phyloP scores from a whole-genome alignment of 2,113 vertebrate genomes.

The Oryzias javanicus region DNA sequence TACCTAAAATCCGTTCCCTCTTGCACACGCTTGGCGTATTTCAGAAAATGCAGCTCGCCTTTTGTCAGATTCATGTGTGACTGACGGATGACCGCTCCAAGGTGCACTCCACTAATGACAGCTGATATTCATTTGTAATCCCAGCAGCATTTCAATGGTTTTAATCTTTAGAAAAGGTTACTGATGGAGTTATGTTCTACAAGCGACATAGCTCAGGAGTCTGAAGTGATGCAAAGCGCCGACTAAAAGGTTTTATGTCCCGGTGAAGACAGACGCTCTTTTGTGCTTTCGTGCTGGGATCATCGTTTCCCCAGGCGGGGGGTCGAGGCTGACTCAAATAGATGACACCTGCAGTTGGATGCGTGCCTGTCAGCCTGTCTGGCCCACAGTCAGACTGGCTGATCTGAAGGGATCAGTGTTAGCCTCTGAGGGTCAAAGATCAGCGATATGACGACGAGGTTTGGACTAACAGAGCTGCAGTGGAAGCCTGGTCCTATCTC shows the following conservation, averaged over 20 bases:
- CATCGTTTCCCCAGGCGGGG: conserved; percentile 31
- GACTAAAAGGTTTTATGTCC: conserved; percentile 23
- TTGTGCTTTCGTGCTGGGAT: conserved; percentile 53
- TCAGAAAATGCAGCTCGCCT: too few relatives aligned
- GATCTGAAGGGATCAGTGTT: conserved; percentile 44
- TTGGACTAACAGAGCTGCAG: conserved; percentile 50
- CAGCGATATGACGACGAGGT: conserved; percentile 27
- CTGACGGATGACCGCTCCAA: too few relatives aligned
- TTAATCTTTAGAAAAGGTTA: too few relatives aligned
- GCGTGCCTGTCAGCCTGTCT: conserved; percentile 28
- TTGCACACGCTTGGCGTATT: too few relatives aligned
- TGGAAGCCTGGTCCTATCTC: conserved; percentile 67
- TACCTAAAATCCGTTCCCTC: too few relatives aligned
- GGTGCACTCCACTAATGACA: too few relatives aligned
- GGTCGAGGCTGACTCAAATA: conserved; percentile 38
- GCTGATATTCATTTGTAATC: too few relatives aligned
- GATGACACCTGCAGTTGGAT: conserved; percentile 62
- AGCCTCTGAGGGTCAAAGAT: conserved; percentile 57
- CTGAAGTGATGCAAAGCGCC: conserved; percentile 36
- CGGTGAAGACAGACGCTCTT: conserved; percentile 51
- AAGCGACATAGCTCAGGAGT: conserved; percentile 15
- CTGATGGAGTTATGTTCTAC: neutral
- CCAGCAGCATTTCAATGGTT: too few relatives aligned
- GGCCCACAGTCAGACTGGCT: conserved; percentile 47
- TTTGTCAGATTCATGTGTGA: too few relatives aligned